Evolutionary conservation across 2,888 invertebrate genomes (phyloP).

Genomic region (Osmoderma eremita): DNA sequence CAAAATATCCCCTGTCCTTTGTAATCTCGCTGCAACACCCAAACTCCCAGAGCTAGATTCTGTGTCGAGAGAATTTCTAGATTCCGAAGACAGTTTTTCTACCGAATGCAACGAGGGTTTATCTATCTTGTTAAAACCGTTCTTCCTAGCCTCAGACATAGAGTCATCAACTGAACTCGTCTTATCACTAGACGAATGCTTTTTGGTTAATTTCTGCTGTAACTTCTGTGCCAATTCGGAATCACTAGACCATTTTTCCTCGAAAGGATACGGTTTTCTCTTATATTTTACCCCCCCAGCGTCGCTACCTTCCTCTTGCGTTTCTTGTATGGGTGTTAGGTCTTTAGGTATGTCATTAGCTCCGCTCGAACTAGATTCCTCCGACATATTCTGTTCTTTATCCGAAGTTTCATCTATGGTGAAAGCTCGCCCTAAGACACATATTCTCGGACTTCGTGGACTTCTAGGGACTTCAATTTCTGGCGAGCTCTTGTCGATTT

Average conservation of each 20-base stretch:
- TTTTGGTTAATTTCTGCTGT: conserved; percentile 61
- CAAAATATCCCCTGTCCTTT: conserved; percentile 67
- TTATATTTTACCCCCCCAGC: conserved; percentile 51
- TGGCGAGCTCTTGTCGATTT: conserved; percentile 63
- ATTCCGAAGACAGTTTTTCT: conserved; percentile 69
- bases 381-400: conserved; percentile 52
- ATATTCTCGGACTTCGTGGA: conserved; percentile 61
- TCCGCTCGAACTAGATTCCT: conserved; percentile 53
- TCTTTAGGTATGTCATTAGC: conserved; percentile 59
- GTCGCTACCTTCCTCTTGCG: conserved; percentile 47
- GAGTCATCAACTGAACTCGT: conserved; percentile 61
- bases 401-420: conserved; percentile 62
- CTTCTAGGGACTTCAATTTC: conserved; percentile 58
- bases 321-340: conserved; percentile 57
- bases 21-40: conserved; percentile 72
- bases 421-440: conserved; percentile 62
- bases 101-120: conserved; percentile 58
- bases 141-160: conserved; percentile 51
- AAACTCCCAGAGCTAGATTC: conserved; percentile 80
- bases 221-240: conserved; percentile 61
- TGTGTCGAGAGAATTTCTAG: conserved; percentile 77
- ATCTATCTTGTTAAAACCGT: conserved; percentile 54
- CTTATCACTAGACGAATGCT: conserved; percentile 61
- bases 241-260: conserved; percentile 64
- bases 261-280: conserved; percentile 62